phyloP scores from a whole-genome alignment of 2,113 vertebrate genomes.

The Motacilla tschutschensis region DNA sequence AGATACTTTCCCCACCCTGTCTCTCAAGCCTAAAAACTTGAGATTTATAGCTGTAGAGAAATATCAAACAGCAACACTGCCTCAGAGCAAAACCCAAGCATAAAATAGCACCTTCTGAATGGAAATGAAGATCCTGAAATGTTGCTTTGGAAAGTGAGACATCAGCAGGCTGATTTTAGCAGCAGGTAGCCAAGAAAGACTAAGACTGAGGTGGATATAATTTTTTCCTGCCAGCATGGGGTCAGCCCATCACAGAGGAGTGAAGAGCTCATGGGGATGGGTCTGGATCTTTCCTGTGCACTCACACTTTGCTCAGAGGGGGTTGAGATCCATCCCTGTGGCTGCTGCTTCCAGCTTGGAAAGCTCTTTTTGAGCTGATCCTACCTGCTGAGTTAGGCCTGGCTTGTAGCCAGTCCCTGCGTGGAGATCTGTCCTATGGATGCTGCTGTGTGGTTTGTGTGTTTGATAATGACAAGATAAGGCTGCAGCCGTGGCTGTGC shows the following conservation, averaged over 20 bases:
- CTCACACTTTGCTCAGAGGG: background rate
- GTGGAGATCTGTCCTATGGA: background rate
- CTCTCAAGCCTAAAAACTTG: background rate
- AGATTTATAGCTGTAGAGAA: background rate
- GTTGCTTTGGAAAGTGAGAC: background rate
- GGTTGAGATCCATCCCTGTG: background rate
- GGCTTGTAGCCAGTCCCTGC: background rate
- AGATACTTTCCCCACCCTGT: background rate
- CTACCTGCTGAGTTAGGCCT: background rate
- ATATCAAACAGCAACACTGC: background rate
- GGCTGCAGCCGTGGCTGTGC: background rate
- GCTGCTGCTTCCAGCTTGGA: background rate
- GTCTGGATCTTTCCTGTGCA: rapidly evolving
- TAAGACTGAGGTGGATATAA: background rate
- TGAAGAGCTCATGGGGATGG: rapidly evolving
- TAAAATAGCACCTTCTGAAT: background rate
- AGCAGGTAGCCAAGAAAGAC: background rate
- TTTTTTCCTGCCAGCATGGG: background rate
- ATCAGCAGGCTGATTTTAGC: background rate
- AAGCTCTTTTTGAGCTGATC: background rate
- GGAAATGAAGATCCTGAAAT: background rate
- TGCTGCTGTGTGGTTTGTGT: rapidly evolving
- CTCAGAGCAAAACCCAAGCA: background rate
- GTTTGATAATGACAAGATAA: background rate
- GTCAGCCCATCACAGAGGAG: background rate